A percentile compares a stretch with the other conserved stretches of the same genome.
These are phyloP conservation scores for Hipparchia sbordonii DNA, from an alignment of 2,888 invertebrate genomes.

Conservation along the genomic window DNA sequence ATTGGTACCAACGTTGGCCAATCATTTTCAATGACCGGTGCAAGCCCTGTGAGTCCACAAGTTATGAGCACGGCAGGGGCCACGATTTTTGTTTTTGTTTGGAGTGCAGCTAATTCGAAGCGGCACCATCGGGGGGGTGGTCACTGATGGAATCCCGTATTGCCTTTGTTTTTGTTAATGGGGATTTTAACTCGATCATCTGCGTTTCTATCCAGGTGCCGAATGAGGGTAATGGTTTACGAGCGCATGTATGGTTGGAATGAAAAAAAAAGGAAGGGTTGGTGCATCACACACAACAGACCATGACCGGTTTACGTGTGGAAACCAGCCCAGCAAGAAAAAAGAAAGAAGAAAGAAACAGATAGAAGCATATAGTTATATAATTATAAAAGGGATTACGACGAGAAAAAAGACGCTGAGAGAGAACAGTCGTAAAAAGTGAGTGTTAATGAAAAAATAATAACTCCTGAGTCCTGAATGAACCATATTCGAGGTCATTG, in stretches of 20 bases:
- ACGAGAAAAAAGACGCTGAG: no score
- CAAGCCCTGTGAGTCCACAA: neutral
- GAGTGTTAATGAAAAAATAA: neutral
- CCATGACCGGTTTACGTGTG: no score
- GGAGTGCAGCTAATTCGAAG: constrained; percentile 11
- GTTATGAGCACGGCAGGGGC: constrained; percentile 9
- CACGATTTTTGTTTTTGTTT: constrained; percentile 21
- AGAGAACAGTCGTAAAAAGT: neutral
- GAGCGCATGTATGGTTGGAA: no score
- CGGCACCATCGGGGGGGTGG: constrained; percentile 1
- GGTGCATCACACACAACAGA: no score
- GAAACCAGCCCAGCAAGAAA: no score
- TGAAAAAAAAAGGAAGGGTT: no score
- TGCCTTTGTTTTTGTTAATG: constrained; percentile 13
- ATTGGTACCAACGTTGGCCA: neutral
- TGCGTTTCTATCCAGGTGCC: constrained; percentile 1
- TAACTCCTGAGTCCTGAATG: neutral
- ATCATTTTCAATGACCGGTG: constrained; percentile 8
- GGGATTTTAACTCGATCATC: constrained; percentile 16
- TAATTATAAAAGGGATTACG: no score
- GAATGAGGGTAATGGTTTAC: neutral
- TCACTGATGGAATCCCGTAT: constrained; percentile 14
- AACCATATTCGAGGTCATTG: neutral
- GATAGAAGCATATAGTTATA: no score
- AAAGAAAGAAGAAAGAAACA: no score